phyloP scores from a whole-genome alignment of 2,113 vertebrate species.

The Spilogale gracilis region DNA sequence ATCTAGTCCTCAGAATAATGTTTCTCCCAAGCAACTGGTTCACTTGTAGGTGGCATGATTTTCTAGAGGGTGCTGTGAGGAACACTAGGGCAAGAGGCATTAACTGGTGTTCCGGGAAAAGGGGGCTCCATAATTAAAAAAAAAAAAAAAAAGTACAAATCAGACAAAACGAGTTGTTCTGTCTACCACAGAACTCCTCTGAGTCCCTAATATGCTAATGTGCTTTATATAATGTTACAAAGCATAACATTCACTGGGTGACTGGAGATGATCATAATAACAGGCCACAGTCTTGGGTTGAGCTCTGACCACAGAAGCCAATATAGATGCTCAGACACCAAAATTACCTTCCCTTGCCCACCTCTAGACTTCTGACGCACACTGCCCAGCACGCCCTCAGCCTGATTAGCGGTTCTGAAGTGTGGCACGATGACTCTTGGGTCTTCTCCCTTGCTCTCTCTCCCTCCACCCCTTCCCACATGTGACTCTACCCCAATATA shows the following conservation, averaged over 20 bases:
- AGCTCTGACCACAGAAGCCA: neutral
- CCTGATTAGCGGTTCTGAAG: neutral
- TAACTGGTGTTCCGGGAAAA: neutral
- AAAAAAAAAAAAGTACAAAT: neutral
- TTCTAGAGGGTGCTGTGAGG: constrained; percentile 7
- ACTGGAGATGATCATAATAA: neutral
- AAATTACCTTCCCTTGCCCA: neutral
- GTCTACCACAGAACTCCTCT: neutral
- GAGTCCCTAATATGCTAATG: neutral
- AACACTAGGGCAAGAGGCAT: neutral
- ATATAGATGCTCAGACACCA: no score
- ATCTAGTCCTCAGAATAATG: constrained; percentile 45
- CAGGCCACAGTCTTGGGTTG: neutral
- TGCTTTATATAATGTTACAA: neutral
- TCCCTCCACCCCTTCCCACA: rapidly evolving
- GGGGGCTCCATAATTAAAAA: neutral
- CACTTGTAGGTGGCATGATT: neutral
- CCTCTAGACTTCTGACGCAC: neutral
- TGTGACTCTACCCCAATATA: neutral
- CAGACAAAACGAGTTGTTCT: neutral
- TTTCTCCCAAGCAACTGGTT: neutral
- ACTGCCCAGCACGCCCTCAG: neutral
- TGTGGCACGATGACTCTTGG: neutral
- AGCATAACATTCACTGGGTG: neutral
- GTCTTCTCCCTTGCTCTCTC: neutral